Evolutionary conservation across 2,113 vertebrate species (phyloP).

Genomic region (Plotosus lineatus): DNA sequence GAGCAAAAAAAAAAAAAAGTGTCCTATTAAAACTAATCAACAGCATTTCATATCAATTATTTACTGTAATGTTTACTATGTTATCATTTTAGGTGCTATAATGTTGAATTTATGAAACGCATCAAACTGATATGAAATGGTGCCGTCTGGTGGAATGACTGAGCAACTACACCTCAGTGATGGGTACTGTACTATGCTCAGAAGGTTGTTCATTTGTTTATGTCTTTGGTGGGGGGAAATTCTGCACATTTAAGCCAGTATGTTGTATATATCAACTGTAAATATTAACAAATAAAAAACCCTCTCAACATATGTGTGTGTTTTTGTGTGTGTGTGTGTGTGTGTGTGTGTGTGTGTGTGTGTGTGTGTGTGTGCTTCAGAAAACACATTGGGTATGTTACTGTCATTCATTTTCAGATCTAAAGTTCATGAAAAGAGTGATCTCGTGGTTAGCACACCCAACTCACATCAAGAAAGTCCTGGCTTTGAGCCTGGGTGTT

Average conservation of each 20-base stretch:
- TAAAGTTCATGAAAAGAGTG: background rate
- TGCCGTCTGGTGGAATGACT: constrained; percentile 18
- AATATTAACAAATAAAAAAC: constrained; percentile 43
- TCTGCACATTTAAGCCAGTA: constrained; percentile 40
- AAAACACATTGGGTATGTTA: too few species aligned
- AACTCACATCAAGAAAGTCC: too few species aligned
- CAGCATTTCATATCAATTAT: background rate
- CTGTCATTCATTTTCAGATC: background rate
- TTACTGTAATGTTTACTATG: constrained; percentile 3
- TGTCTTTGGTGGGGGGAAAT: constrained; percentile 17
- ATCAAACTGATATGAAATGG: background rate
- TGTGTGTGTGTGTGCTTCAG: too few species aligned
- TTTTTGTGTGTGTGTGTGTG: too few species aligned
- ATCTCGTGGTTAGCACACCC: too few species aligned
- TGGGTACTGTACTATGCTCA: background rate
- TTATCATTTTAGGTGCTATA: background rate
- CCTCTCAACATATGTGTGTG: background rate
- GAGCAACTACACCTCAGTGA: background rate
- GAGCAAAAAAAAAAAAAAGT: background rate
- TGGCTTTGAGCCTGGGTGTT: too few species aligned
- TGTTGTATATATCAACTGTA: constrained; percentile 49
- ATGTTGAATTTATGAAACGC: background rate
- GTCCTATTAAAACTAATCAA: background rate
- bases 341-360: too few species aligned
- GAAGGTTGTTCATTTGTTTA: background rate